A percentile compares a stretch with the other conserved stretches of the same genome.
Evolutionary conservation across 2,113 vertebrate species (phyloP).

Genomic region (Pimephales promelas): DNA sequence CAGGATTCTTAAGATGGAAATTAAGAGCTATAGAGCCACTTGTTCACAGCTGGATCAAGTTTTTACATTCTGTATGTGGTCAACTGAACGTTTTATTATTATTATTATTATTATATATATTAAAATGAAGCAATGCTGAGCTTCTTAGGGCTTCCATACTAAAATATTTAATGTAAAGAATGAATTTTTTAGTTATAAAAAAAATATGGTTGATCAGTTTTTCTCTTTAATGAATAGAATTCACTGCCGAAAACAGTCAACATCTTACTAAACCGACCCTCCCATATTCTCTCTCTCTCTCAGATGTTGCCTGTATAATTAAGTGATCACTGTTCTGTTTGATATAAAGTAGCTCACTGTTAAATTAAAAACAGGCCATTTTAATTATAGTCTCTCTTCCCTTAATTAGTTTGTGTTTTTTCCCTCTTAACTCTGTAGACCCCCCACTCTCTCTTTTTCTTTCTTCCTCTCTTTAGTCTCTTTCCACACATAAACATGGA

Average conservation of each 20-base stretch:
- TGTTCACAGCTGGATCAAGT: not conserved
- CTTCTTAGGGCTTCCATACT: not conserved
- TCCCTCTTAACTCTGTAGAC: not conserved
- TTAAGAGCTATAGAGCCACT: not conserved
- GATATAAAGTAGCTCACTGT: constrained; percentile 42
- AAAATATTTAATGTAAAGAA: not conserved
- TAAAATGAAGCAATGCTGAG: not conserved
- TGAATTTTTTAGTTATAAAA: not conserved
- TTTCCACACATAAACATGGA: not conserved
- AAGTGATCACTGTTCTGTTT: constrained; percentile 37
- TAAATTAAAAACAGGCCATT: constrained; percentile 37
- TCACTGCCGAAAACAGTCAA: not conserved
- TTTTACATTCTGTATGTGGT: not conserved
- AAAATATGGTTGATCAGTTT: not conserved
- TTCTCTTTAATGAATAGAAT: not conserved
- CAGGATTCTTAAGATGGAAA: not conserved
- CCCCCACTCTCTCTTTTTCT: not conserved
- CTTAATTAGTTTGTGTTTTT: constrained; percentile 44
- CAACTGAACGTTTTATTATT: not conserved
- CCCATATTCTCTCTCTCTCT: not conserved
- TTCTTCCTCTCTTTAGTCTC: constrained; percentile 16
- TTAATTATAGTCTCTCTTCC: constrained; percentile 50
- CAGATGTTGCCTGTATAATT: constrained; percentile 25
- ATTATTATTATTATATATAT: not conserved
- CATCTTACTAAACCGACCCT: too few relatives aligned